Base-by-base conservation (phyloP, 2,888 invertebrate genomes). In the Eupithecia tripunctaria region DNA sequence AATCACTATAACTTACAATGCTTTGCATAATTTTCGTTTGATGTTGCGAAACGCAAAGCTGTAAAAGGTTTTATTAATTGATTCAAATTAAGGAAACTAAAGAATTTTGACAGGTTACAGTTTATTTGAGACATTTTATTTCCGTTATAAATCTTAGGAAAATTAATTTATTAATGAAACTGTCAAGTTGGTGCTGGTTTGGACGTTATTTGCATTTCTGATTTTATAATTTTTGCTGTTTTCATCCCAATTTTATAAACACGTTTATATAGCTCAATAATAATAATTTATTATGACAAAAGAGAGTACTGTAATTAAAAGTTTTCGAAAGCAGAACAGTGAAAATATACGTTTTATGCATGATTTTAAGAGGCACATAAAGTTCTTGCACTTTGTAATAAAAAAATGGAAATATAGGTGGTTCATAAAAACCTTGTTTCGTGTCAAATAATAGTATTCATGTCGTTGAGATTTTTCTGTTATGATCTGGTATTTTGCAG, bases 311-410 rank as follows among this genome's bases (percentile, higher is more conserved):
- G 77, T 82, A 80, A 81, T 80, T 78, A 82, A 74, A 72, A 29
- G 73, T 74, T 84, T 85, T 84, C 80, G 83, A 86, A 85, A 85
- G 86, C 80, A 74, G 80, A 79, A 74, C 81, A 70, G 80, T 79
- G 74, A 78, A 76, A 81, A 56, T 79, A 63, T 51, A 71, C 25
- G 67, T 76, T 80, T 84, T 76, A 85, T 81, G 81, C 81, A 81
- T 80, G 77, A 80, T 82, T 79, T 84, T 81, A 84, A 78, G 75
- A 79, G 70, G 75, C 75, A 74, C 68, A 70, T 71, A 75, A 75
- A 67, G 68, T 70, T 64, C 69, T 65, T 67, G 36, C 73, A 47
- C 6, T 68, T 65, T 12, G 25, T 38, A 69, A 71, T 36, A 60
- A 65, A 70, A 59, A 43, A 68, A 76, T 63, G 27, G n/a, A 25